Conservation (phyloP, 37 sponge, comb jelly and placozoan species). For the Chondrilla cf. caribensis region DNA sequence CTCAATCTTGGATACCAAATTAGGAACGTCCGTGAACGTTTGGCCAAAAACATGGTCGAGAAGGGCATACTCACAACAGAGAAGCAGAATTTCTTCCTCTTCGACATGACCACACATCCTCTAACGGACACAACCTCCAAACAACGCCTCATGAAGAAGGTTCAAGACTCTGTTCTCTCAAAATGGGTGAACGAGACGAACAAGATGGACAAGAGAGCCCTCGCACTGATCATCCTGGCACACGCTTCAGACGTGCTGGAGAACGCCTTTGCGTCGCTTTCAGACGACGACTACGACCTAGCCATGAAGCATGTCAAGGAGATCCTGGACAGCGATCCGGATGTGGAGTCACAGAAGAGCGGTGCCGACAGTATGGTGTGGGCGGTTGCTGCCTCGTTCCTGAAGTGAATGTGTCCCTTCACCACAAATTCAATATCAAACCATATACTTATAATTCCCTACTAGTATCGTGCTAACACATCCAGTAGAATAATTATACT, state of each 20-base stretch:
- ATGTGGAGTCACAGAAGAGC: slow-evolving; percentile 83
- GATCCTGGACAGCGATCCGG: slow-evolving; percentile 90
- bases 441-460: too few species aligned
- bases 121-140: slow-evolving; percentile 87
- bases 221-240: slow-evolving; percentile 87
- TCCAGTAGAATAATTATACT: too few species aligned
- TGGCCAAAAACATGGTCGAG: slow-evolving; percentile 99
- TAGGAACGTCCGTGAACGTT: slow-evolving; percentile 91
- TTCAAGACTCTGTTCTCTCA: slow-evolving; percentile 90
- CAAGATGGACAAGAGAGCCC: slow-evolving; percentile 85
- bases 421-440: background rate
- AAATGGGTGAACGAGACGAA: slow-evolving; percentile 93
- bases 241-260: slow-evolving; percentile 98
- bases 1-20: slow-evolving; percentile 95
- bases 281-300: slow-evolving; percentile 96
- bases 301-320: slow-evolving; percentile 95
- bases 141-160: slow-evolving; percentile 85
- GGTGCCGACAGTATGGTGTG: slow-evolving; percentile 79
- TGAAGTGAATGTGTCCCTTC: slow-evolving; percentile 73
- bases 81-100: slow-evolving; percentile 97
- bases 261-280: slow-evolving; percentile 89
- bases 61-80: slow-evolving; percentile 98
- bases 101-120: slow-evolving; percentile 99
- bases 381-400: slow-evolving; percentile 89
- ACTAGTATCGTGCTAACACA: too few species aligned